A percentile compares a stretch with the other conserved stretches of the same genome.
Conservation (phyloP, 2,113 vertebrate genomes). For the Hiodon tergisus region DNA sequence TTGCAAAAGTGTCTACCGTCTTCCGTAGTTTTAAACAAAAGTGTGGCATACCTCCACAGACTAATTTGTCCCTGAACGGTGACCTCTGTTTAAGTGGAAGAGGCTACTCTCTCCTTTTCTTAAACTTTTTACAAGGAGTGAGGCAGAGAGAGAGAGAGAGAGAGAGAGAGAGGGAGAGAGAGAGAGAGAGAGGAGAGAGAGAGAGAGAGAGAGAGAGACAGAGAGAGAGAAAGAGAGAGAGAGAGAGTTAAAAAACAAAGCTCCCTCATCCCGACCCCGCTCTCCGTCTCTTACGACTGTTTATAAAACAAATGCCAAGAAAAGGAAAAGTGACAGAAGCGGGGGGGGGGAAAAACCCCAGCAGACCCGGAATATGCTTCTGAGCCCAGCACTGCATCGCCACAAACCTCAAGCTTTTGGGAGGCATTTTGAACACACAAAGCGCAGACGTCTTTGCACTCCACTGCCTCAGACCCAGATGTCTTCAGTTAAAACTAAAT, state of each 20-base stretch:
- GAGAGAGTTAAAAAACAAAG: neutral
- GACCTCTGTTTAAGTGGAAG: constrained; percentile 46
- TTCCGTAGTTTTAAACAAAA: no score
- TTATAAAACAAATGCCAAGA: constrained; percentile 25
- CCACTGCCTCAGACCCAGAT: neutral
- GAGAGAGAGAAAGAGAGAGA: neutral
- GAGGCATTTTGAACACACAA: neutral
- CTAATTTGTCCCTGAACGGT: constrained; percentile 15
- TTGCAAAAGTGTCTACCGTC: no score
- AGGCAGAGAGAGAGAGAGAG: constrained; percentile 6
- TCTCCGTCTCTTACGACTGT: neutral
- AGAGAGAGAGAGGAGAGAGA: no score
- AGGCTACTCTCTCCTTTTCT: constrained; percentile 20
- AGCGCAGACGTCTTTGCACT: neutral
- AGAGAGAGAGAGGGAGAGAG: no score
- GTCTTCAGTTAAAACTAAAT: no score
- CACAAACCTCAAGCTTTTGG: neutral
- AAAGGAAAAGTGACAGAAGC: constrained; percentile 21
- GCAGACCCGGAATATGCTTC: no score
- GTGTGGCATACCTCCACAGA: no score
- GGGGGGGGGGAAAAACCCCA: neutral
- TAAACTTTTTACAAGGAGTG: constrained; percentile 7
- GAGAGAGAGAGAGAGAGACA: constrained; percentile 26
- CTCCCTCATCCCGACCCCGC: neutral
- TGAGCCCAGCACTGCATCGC: neutral